Base-by-base conservation (phyloP, 2,797 vertebrate species). In the Gallinago nigripennis region DNA sequence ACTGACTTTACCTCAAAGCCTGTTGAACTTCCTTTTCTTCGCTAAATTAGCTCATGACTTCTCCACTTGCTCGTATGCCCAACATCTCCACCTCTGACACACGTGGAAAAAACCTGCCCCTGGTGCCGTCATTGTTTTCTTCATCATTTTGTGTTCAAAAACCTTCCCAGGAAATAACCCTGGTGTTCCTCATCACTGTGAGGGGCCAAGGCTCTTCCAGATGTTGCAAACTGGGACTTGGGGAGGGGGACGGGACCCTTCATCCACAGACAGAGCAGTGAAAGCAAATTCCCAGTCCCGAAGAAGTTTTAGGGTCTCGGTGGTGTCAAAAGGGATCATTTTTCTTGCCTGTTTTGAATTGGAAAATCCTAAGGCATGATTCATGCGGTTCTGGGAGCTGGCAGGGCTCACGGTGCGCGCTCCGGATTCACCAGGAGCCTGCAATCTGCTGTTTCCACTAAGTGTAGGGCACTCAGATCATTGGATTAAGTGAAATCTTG, bases 1-100 rank as follows among this genome's bases (percentile, higher is more conserved):
- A 95, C 94, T 94, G 94, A 81, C 92, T 91, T 95, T 33, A 94
- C 85, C 94, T 95, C 92, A 92, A 95, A 94, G 87, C 80, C 87
- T 73, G 58, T 69, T 70, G 54, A 88, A 94, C 89, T 94, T 95
- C 95, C 89, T 95, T 96, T 92, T 72, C 72, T 91, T 79, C 72
- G 77, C 73, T 91, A 64, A 89, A 91, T 88, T 58, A 86, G 25
- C 63, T 94, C 4, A 1, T 66, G 65, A 56, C 68, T 88, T 95
- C 76, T 91, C 69, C 2, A 2, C 39, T 88, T 91, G 77, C 54
- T 87, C 43, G 5, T 57, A 48, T 16, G 12, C 39, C 68, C 79
- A 48, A 15, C 71, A 64, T 31, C 33, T 84, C 60, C 23, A 33
- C 18, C 25, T 92, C 35, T 53, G 79, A 46, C 53, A 58, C 53